These are phyloP conservation scores for Caenorhabditis inopinata DNA, from an alignment of 1,140 invertebrate genomes.

Conservation along the genomic window DNA sequence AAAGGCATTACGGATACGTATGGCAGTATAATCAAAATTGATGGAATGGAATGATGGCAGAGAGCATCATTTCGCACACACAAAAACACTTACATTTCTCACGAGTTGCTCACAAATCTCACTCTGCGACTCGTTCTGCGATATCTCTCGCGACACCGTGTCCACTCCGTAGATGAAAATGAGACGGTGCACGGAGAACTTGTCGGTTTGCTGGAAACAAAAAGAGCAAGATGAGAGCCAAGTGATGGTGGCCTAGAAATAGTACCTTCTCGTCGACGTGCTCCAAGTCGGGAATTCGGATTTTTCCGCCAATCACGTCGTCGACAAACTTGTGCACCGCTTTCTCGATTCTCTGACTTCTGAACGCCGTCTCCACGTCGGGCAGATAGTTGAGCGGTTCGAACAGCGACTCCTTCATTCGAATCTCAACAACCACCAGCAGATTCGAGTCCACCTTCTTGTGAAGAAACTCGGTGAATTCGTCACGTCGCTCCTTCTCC, in stretches of 20 bases:
- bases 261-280: background rate
- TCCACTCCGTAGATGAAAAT: slow-evolving; percentile 36
- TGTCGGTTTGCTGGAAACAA: background rate
- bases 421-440: slow-evolving; percentile 29
- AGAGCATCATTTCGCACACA: no score
- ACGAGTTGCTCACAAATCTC: slow-evolving; percentile 20
- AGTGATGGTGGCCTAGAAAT: no score
- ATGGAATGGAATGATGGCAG: background rate
- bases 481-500: background rate
- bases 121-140: slow-evolving; percentile 2
- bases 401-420: slow-evolving; percentile 35
- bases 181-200: slow-evolving; percentile 24
- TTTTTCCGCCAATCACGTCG: slow-evolving; percentile 1
- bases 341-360: slow-evolving; percentile 37
- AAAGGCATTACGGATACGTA: no score
- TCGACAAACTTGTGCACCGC: slow-evolving; percentile 5
- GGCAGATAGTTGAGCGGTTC: slow-evolving; percentile 29
- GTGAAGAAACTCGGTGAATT: slow-evolving; percentile 33
- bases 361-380: slow-evolving; percentile 21
- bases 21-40: background rate
- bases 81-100: slow-evolving; percentile 26
- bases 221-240: no score
- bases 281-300: slow-evolving; percentile 36
- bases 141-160: slow-evolving; percentile 8
- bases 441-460: slow-evolving; percentile 4